Evolutionary conservation across 2,888 invertebrate genomes (phyloP).

Genomic region (Sminthurides aquaticus): DNA sequence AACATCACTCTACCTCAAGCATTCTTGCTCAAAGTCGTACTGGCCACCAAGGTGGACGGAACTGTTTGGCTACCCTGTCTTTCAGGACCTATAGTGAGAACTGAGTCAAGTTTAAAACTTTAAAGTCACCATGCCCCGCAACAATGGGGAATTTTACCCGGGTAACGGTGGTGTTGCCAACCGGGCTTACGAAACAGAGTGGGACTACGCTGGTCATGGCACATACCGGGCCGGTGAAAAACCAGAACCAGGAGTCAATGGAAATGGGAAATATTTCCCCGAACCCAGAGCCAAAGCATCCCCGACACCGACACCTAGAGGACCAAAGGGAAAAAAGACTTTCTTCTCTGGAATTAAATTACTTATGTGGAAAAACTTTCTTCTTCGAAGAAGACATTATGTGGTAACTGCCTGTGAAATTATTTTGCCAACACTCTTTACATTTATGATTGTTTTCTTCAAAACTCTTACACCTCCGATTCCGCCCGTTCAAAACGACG

Average conservation of each 20-base stretch:
- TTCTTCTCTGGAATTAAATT: slow-evolving; percentile 29
- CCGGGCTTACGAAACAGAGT: background rate
- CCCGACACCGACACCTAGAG: background rate
- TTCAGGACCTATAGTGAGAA: too few species aligned
- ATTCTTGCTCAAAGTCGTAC: too few species aligned
- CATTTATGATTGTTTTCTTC: slow-evolving; percentile 30
- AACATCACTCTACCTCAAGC: too few species aligned
- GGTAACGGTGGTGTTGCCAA: background rate
- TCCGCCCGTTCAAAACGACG: slow-evolving; percentile 16
- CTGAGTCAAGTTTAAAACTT: background rate
- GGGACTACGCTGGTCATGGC: background rate
- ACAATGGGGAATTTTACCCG: slow-evolving; percentile 1
- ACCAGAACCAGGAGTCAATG: background rate
- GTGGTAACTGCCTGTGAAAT: slow-evolving; percentile 40
- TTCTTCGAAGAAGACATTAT: slow-evolving; percentile 38
- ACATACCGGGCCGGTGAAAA: background rate
- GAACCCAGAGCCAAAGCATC: background rate
- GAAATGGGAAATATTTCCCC: background rate
- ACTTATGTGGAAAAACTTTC: slow-evolving; percentile 42
- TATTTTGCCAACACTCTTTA: slow-evolving; percentile 38
- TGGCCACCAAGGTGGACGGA: too few species aligned
- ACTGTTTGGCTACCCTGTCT: too few species aligned
- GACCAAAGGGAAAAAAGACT: background rate
- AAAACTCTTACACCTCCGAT: slow-evolving; percentile 18
- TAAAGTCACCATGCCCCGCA: background rate